Base-by-base conservation (phyloP, 2,888 invertebrate genomes). In the Cataglyphis altisquamis region DNA sequence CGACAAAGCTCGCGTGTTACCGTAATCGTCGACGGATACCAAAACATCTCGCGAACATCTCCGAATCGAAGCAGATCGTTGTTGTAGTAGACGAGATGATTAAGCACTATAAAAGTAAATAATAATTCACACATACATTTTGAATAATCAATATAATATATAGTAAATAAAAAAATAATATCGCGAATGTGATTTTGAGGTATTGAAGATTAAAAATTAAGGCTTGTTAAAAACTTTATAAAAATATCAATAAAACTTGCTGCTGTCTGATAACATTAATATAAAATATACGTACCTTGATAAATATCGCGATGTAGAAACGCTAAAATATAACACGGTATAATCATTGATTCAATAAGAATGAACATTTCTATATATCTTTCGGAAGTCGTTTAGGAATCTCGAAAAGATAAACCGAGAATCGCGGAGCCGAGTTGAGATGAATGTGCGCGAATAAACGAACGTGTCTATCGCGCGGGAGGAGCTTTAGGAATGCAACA, bases 401-500 rank as follows among this genome's bases (percentile, higher is more conserved):
- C 66, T 4, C 39, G 18, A 45, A 12, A 18, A 29, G 52, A 32
- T 45, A 55, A 77, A 45, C 4, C 25, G 66, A 36, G 32, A 25
- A 36, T 55, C 36, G 18, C n/a, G 45, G 25, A 52, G 21, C 8
- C 25, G 6, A 32, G 32, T 39, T 39, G 29, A 70, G 32, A 74
- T 80, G 45, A 48, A 60, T 73, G 73, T 68, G 32, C 81, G 29
- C 77, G 63, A 68, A 81, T 39, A 75, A 82, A 68, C 12, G 77
- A 60, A 39, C 55, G 66, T 55, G 77, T 75, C 67, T 75, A 48
- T 62, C 66, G 63, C 78, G 86, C 67, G 36, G 63, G 55, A 63
- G 72, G 15, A 73, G 82, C 66, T 92, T 91, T 82, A 84, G 88
- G 91, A 91, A 91, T 90, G 91, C 91, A 87, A 89, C 91, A 87